Evolutionary conservation across 2,113 vertebrate species (phyloP), one percentile per base, ranked within the genome.

Genomic region (Rhinoptilus africanus): DNA sequence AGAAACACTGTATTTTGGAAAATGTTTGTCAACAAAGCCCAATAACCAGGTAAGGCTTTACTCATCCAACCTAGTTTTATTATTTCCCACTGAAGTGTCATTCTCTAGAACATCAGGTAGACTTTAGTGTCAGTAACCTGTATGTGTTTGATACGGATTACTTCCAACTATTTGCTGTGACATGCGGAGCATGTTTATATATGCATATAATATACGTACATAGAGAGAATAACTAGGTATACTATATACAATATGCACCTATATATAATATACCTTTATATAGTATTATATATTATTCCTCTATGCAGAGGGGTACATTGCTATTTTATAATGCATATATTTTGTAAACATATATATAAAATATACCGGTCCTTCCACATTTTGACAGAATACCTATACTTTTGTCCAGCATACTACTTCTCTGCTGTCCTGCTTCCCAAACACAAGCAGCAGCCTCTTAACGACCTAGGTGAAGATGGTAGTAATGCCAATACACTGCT

Each of bases 1-100:
- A 96, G 98, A 99, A 97, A 99, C 99, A 1, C 80, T 99, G 48
- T 99, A 99, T 97, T 98, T 99, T 97, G 98, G 98, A 91, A 99
- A 99, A 98, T 99, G 99, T 81, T 98, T 99, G 95, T 99, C 99
- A 39, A 98, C 98, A 94, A 99, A 98, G 88, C 98, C 99, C 48
- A 98, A 97, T 97, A 99, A 98, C 90, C 99, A 99, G 99, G 99
- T 99, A 97, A 86, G 92, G 75, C 37, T 86, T 92, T 94, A 66
- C 13, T 79, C 20, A 35, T 80, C 41, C 72, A 85, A 22, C 13
- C 15, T 45, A 68, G 11, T 63, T 77, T 74, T 43, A 43, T 66
- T 43, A 63, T 84, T 87, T 74, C 35, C 34, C 22, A 62, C 34
- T 51, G 50, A 77, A 88, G 51, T 72, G 35, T 50, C 56, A 12